Evolutionary conservation across 2,888 invertebrate genomes (phyloP).

Genomic region (Mimachlamys varia): DNA sequence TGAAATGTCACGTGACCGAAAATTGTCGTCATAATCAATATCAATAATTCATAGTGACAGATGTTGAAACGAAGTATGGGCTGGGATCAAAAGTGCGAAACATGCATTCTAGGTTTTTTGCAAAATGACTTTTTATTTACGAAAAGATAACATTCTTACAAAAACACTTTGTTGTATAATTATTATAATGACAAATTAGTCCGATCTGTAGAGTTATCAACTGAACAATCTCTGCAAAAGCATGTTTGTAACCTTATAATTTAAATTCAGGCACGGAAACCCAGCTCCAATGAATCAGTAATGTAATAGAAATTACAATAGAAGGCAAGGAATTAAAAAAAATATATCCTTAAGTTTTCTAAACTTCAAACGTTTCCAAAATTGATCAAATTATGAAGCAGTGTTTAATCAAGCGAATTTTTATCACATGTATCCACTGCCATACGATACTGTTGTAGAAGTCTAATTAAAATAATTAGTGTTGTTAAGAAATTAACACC

Average conservation of each 20-base stretch:
- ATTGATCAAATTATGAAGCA: neutral
- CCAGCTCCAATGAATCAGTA: neutral
- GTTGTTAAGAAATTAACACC: neutral
- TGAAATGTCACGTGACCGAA: neutral
- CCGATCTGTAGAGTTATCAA: neutral
- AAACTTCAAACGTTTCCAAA: neutral
- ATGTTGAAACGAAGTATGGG: neutral
- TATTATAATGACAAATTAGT: neutral
- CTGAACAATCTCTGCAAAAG: neutral
- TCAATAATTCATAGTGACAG: slow-evolving; percentile 8
- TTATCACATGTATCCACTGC: neutral
- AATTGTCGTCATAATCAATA: slow-evolving; percentile 3
- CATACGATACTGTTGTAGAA: neutral
- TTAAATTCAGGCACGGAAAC: neutral
- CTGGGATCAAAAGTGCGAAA: neutral
- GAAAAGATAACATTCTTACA: slow-evolving; percentile 19
- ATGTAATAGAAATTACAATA: slow-evolving; percentile 1
- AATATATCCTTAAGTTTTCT: neutral
- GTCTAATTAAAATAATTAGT: neutral
- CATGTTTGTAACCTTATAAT: neutral
- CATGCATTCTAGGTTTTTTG: neutral
- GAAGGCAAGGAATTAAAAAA: neutral
- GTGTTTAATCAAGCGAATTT: neutral
- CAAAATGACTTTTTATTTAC: neutral
- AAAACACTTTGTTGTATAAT: neutral